phyloP scores from a whole-genome alignment of 2,888 invertebrate genomes.

The Synergus japonicus region DNA sequence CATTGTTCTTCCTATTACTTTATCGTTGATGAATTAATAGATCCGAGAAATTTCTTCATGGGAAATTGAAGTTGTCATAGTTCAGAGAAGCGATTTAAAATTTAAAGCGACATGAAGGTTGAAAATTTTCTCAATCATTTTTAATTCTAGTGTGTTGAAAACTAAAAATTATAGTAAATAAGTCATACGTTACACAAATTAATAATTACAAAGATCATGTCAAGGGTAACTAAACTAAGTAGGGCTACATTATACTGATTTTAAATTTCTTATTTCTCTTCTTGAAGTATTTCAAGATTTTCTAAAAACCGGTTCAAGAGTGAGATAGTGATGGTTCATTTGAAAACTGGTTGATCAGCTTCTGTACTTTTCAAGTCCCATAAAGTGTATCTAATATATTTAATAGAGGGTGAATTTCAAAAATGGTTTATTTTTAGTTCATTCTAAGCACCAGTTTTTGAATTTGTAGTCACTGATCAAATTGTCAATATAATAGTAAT shows the following conservation, averaged over 20 bases:
- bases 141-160: too few species aligned
- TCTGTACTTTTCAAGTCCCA: background rate
- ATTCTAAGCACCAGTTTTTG: too few species aligned
- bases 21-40: conserved; percentile 32
- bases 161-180: background rate
- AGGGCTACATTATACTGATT: background rate
- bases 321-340: background rate
- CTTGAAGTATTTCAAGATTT: background rate
- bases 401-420: background rate
- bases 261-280: background rate
- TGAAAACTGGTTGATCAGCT: background rate
- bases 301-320: background rate
- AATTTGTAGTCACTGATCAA: too few species aligned
- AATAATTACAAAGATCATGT: background rate
- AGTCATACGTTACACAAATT: background rate
- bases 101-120: background rate
- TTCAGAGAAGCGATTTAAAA: conserved; percentile 6
- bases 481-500: too few species aligned
- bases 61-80: conserved; percentile 4
- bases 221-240: background rate
- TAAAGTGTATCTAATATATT: background rate
- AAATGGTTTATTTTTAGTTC: background rate
- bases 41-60: conserved; percentile 3
- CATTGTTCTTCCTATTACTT: background rate
- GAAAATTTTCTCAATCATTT: background rate